Conservation (phyloP, 1,140 invertebrate genomes). For the Agrilus planipennis region DNA sequence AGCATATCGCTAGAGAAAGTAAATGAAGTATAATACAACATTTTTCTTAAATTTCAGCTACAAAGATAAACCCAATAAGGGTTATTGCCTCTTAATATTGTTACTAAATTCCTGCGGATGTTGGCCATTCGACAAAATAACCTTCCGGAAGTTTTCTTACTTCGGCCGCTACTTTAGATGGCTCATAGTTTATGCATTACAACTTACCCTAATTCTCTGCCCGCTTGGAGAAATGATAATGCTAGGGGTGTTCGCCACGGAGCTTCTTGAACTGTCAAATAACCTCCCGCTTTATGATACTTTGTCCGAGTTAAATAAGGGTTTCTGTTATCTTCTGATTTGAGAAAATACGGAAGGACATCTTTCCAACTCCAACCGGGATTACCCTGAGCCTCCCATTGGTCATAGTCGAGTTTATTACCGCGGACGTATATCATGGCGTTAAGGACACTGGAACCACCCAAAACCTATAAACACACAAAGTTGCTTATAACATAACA, state of each 20-base stretch:
- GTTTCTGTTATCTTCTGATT: slow-evolving; percentile 79
- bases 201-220: slow-evolving; percentile 64
- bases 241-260: slow-evolving; percentile 70
- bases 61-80: too few relatives aligned
- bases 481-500: neutral
- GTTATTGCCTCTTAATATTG: too few relatives aligned
- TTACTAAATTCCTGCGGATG: too few relatives aligned
- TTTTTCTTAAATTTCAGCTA: too few relatives aligned
- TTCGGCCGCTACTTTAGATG: too few relatives aligned
- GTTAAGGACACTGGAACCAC: slow-evolving; percentile 90
- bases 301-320: slow-evolving; percentile 59
- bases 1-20: too few relatives aligned
- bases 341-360: slow-evolving; percentile 78
- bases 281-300: slow-evolving; percentile 68
- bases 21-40: too few relatives aligned
- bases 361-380: slow-evolving; percentile 81
- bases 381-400: slow-evolving; percentile 79
- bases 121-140: too few relatives aligned
- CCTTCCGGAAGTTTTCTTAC: too few relatives aligned
- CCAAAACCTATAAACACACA: slow-evolving; percentile 44
- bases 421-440: slow-evolving; percentile 93
- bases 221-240: slow-evolving; percentile 69
- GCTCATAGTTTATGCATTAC: too few relatives aligned
- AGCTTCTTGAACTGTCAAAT: slow-evolving; percentile 71
- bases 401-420: slow-evolving; percentile 82